Base-by-base conservation (phyloP, 37 sponge, comb jelly and placozoan species). In the Cladorhizidae sp. region DNA sequence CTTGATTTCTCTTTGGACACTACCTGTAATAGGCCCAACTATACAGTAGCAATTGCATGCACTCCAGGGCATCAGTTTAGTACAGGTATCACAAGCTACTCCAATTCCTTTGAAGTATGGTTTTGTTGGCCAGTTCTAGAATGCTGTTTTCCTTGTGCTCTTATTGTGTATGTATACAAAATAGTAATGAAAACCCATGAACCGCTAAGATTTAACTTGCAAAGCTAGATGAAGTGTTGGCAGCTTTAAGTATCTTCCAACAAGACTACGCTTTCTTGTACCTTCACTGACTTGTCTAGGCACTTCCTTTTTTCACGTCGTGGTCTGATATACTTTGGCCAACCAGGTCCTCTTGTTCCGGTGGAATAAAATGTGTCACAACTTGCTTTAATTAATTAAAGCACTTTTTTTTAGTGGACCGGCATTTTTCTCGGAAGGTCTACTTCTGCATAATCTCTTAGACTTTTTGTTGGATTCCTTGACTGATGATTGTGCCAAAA, bases 241-340 rank as follows among this genome's bases (percentile, higher is more conserved):
- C 8, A 28, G 5, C 8, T 59, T 5, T 23, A 59, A 23, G 28
- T 59, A 17, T 59, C 18, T 45, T 45, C 9, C 9, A 45, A 9
- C 49, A 45, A 45, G 49, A 45, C 49, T 23, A 12, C 6, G 61
- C 12, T 59, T 59, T 26, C 55, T 59, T 17, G 61, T 59, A 26
- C 18, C 61, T 26, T 59, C 61, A 59, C 61, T 59, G 61, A 59
- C 28, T 59, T 59, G 61, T 59, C 61, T 59, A 59, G 61, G 18
- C 28, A 59, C 3, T 5, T 28, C 18, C 12, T 23, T 59, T 59
- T 59, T 12, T 17, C 5, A 59, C 8, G 61, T 26, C 28, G 18
- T 28, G 61, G 61, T 59, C 18, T 59, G 61, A 59, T 59, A 26
- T 12, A 17, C 61, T 59, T 59, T 59, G 61, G 61, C 61, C 18